Percentiles rank a stretch among this genome's conserved stretches.
Evolutionary conservation across 2,113 vertebrate genomes (phyloP).

Genomic region (Antechinus stuartii): DNA sequence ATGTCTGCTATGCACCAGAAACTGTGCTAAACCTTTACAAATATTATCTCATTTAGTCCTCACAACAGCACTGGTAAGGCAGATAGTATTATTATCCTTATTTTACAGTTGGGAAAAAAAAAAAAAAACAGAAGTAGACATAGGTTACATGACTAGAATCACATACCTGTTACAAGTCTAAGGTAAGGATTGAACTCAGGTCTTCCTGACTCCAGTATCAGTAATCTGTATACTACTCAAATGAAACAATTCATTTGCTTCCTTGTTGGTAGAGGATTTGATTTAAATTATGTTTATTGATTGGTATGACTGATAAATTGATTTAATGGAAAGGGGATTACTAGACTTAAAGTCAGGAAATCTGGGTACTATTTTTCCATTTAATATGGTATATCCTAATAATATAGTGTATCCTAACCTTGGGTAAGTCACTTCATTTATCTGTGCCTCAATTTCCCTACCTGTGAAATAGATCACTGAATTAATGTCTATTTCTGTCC

Average conservation of each 20-base stretch:
- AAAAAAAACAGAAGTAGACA: background rate
- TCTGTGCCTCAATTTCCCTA: background rate
- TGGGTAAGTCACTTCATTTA: background rate
- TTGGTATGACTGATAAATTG: accelerated
- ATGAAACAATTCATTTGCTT: background rate
- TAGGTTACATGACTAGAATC: background rate
- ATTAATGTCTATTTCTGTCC: background rate
- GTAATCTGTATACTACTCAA: background rate
- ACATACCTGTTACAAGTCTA: background rate
- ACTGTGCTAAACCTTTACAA: background rate
- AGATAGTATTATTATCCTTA: background rate
- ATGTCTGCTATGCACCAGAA: background rate
- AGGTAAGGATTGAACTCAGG: background rate
- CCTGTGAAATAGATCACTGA: background rate
- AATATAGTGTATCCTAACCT: no score
- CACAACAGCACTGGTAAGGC: background rate
- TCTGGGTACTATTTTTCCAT: background rate
- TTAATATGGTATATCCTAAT: background rate
- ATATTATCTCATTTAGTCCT: background rate
- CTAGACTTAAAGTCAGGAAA: accelerated
- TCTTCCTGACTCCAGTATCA: background rate
- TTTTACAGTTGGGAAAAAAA: background rate
- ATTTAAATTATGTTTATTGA: background rate
- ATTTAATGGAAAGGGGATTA: background rate
- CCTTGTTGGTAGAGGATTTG: background rate